Base-by-base conservation (phyloP, 1,140 invertebrate species). In the Tetraneura akinire region DNA sequence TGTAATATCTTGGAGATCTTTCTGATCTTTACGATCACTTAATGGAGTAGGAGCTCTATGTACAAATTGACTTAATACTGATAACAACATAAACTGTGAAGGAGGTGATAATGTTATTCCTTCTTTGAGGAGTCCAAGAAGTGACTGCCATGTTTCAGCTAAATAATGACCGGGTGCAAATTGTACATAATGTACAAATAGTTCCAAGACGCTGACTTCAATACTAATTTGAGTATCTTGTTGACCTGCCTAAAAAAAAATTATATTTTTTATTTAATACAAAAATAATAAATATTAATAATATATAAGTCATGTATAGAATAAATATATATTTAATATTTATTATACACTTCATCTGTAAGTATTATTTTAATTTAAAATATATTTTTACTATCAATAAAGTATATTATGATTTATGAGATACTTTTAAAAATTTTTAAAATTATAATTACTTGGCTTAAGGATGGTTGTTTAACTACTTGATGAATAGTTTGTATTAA, bases 1-100 rank as follows among this genome's bases (percentile, higher is more conserved):
- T 9, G 91, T 91, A 3, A 91, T 90, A 83, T 93, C 92, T 87
- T 95, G 94, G 29, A 96, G 85, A 84, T 96, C 92, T 83, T 92
- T 90, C 66, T 92, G 89, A 83, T 95, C 93, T 85, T 95, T 96
- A 83, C 94, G 91, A 82, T 95, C 93, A 81, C 91, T 89, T 83
- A 93, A 87, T 26, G 82, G 81, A 16, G 80, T 51, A 23, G 62
- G 73, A 60, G 80, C 80, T 82, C 92, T 91, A 83, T 93, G 92
- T 47, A 96, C 93, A 86, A 95, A 94, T 86, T 96, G 94, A 86
- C 94, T 92, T 3, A 97, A 85, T 80, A 96, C 91, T 55, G 92
- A 91, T 11, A 96, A 85, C 23, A 95, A 86, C 3, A 96, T 86
- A 84, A 97, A 96, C 82, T 94, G 92, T 9, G 93, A 93, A 14